Evolutionary conservation across 2,888 invertebrate species (phyloP).

Genomic region (Heliconius aoede): DNA sequence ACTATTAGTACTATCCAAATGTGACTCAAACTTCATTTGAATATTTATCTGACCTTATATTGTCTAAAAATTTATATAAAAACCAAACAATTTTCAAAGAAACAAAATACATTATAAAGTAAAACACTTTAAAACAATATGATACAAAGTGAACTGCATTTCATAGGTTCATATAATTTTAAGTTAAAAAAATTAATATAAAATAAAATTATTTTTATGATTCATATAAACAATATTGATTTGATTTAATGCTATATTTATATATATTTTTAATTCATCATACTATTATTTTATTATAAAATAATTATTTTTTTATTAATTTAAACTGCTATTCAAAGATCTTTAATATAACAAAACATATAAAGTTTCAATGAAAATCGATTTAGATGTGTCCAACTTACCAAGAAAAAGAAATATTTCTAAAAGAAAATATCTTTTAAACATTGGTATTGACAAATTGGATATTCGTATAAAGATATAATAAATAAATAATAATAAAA

Average conservation of each 20-base stretch:
- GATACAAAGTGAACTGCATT: too few relatives aligned
- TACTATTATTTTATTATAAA: background rate
- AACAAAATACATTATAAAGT: background rate
- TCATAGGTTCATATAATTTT: too few relatives aligned
- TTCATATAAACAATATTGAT: background rate
- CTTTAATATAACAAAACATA: background rate
- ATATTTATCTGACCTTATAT: background rate
- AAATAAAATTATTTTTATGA: background rate
- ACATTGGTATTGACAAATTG: background rate
- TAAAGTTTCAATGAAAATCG: background rate
- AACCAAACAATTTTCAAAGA: background rate
- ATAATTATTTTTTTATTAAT: background rate
- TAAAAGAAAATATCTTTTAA: slow-evolving; percentile 6
- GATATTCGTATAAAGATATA: background rate
- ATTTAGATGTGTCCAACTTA: background rate
- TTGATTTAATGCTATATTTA: background rate
- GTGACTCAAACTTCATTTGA: background rate
- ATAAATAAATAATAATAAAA: background rate
- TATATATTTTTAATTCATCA: background rate
- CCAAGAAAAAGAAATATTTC: background rate
- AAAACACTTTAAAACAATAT: background rate
- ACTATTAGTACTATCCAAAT: background rate
- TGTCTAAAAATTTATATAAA: background rate
- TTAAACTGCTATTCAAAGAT: background rate
- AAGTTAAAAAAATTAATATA: too few relatives aligned